Evolutionary conservation across 2,113 vertebrate genomes (phyloP).

Genomic region (Choloepus hoffmanni): DNA sequence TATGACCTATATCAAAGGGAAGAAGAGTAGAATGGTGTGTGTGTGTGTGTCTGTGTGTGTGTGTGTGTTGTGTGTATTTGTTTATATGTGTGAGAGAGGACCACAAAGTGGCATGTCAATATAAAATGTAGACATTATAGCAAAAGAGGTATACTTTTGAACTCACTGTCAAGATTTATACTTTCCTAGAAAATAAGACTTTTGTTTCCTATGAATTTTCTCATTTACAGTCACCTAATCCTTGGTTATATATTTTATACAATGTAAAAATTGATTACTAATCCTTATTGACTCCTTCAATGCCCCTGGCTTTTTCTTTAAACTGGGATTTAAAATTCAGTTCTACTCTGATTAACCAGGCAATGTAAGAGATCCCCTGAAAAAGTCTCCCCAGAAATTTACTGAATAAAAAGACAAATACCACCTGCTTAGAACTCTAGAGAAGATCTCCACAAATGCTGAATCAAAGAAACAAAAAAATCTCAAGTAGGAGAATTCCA

Average conservation of each 20-base stretch:
- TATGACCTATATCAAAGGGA: not conserved
- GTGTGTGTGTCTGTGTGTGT: not conserved
- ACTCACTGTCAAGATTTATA: not conserved
- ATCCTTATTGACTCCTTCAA: not conserved
- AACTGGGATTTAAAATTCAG: not conserved
- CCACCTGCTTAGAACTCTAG: too few species aligned
- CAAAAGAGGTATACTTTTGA: not conserved
- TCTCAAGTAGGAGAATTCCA: too few species aligned
- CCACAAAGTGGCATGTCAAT: not conserved
- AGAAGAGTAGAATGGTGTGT: not conserved
- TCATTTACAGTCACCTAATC: conserved; percentile 7
- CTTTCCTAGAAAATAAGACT: not conserved
- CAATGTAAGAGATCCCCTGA: too few species aligned
- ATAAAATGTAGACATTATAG: not conserved
- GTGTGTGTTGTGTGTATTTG: too few species aligned
- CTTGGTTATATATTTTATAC: not conserved
- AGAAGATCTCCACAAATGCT: too few species aligned
- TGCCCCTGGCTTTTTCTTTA: conserved; percentile 33
- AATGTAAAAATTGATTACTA: conserved; percentile 44
- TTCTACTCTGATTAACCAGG: too few species aligned
- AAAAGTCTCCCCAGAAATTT: too few species aligned
- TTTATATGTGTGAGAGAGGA: rapidly evolving
- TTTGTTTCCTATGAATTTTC: not conserved
- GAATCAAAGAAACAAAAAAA: too few species aligned
- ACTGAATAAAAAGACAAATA: too few species aligned